A percentile compares a stretch with the other conserved stretches of the same genome.
phyloP scores from a whole-genome alignment of 2,888 invertebrate species.

The Cyclophora punctaria region DNA sequence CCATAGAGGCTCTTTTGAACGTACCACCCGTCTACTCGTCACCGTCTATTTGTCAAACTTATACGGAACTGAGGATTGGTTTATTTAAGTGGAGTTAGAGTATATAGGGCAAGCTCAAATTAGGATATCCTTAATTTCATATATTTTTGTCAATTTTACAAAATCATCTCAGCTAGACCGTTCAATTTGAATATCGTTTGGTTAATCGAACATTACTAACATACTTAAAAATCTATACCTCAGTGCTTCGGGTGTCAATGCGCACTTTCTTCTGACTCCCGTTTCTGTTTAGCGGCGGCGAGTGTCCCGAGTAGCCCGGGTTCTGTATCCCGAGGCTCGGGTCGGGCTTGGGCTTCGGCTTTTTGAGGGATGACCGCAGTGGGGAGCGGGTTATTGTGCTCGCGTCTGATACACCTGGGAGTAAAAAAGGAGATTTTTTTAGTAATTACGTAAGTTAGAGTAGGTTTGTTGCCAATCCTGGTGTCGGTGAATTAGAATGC shows the following conservation, averaged over 20 bases:
- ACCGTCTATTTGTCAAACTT: too few species aligned
- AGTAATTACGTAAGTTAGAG: too few species aligned
- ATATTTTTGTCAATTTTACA: constrained; percentile 2
- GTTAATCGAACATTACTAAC: neutral
- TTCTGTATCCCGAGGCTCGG: constrained; percentile 87
- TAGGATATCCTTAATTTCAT: constrained; percentile 2
- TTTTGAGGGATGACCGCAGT: constrained; percentile 86
- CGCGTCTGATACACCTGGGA: constrained; percentile 53
- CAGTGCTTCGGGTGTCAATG: constrained; percentile 93
- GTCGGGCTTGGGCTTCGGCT: constrained; percentile 76
- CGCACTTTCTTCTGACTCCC: constrained; percentile 93
- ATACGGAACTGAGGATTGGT: too few species aligned
- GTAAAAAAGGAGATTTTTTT: too few species aligned
- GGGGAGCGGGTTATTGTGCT: constrained; percentile 64
- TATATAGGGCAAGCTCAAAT: neutral
- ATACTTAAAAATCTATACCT: constrained; percentile 73
- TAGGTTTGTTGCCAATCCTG: too few species aligned
- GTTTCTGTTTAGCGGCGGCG: constrained; percentile 87
- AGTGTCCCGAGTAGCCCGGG: constrained; percentile 87
- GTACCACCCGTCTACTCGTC: too few species aligned
- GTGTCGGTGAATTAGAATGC: too few species aligned
- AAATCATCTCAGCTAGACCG: constrained; percentile 1
- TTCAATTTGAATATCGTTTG: neutral
- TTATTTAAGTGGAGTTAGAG: neutral
- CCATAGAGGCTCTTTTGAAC: too few species aligned